Percentiles rank a stretch among this genome's conserved stretches.
Evolutionary conservation across 2,888 invertebrate genomes (phyloP).

Genomic region (Cheilosia pagana): DNA sequence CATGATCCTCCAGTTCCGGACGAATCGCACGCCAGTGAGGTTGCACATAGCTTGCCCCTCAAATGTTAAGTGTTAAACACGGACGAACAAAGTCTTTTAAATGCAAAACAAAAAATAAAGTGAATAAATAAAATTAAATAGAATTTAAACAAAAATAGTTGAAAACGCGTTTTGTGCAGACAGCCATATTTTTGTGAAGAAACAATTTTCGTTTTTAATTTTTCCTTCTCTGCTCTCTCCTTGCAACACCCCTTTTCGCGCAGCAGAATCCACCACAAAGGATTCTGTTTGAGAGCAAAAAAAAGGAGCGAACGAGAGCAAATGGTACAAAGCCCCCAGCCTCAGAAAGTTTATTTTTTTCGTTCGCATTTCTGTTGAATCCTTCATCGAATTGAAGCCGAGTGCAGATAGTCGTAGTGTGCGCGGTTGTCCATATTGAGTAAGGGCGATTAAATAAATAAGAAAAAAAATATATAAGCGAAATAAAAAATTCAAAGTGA

Average conservation of each 20-base stretch:
- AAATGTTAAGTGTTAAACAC: conserved; percentile 63
- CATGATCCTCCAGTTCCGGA: conserved; percentile 71
- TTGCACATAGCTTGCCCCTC: conserved; percentile 66
- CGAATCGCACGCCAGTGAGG: conserved; percentile 73
- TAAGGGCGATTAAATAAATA: conserved; percentile 9
- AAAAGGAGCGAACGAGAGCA: conserved; percentile 50
- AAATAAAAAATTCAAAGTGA: conserved; percentile 10
- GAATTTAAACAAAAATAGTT: not conserved
- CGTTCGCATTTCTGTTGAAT: conserved; percentile 62
- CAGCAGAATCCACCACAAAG: conserved; percentile 55
- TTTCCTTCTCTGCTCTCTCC: conserved; percentile 38
- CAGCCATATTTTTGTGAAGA: conserved; percentile 67
- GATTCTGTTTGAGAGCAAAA: conserved; percentile 42
- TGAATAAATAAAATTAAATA: conserved; percentile 4
- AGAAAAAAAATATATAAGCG: not conserved
- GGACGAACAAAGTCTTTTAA: conserved; percentile 49
- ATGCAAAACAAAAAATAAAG: conserved; percentile 2
- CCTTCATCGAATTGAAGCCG: conserved; percentile 61
- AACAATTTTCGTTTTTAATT: conserved; percentile 25
- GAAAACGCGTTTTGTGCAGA: conserved; percentile 44
- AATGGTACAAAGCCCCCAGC: conserved; percentile 43
- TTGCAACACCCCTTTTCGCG: conserved; percentile 69
- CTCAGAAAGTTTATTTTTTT: conserved; percentile 2
- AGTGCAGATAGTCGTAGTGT: conserved; percentile 48
- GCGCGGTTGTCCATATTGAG: conserved; percentile 35